Base-by-base conservation (phyloP, 2,888 invertebrate genomes). In the Drosophila neotestacea region DNA sequence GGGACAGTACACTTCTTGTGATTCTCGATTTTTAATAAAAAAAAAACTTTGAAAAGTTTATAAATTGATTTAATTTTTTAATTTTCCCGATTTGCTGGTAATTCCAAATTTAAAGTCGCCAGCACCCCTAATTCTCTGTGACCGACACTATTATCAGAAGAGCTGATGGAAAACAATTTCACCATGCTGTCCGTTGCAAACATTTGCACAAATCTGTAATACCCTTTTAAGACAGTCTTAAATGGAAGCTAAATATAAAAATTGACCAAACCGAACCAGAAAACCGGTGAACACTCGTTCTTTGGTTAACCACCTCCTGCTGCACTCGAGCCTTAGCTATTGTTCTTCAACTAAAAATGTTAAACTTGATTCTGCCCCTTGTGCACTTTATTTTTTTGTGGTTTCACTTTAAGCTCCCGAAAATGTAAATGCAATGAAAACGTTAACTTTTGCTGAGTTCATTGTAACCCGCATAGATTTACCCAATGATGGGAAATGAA, bases 401-500 rank as follows among this genome's bases (percentile, higher is more conserved):
- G 32, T 6, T 51, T 6, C 52, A 7, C 36, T 36, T 39, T 22
- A 54, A 64, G 51, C 41, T 67, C 30, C 41, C 11, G 52, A 52
- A 39, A 79, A 68, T 82, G 64, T 70, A 67, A 81, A 76, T 87
- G 56, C 42, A 48, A 73, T 52, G 58, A 56, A 77, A 63, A 78
- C 59, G 16, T 58, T 58, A 69, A 65, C 72, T 74, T 72, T 75
- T 70, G 71, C 79, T 66, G 13, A 72, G 44, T 22, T 63, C 41
- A 55, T 39, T 58, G 42, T 54, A 9, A 46, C 44, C 36, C 32
- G 28, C n/a, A 54, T 36, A 22, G 16, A 28, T 32, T 38, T 61
- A 44, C n/a, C 13, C 2, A 10, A 34, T n/a, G 6, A 4, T 46
- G 27, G 9, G n/a, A 32, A 46, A 55, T 34, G 6, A 32, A 32